Conservation (phyloP, 2,797 vertebrate species). For the Capromys pilorides region DNA sequence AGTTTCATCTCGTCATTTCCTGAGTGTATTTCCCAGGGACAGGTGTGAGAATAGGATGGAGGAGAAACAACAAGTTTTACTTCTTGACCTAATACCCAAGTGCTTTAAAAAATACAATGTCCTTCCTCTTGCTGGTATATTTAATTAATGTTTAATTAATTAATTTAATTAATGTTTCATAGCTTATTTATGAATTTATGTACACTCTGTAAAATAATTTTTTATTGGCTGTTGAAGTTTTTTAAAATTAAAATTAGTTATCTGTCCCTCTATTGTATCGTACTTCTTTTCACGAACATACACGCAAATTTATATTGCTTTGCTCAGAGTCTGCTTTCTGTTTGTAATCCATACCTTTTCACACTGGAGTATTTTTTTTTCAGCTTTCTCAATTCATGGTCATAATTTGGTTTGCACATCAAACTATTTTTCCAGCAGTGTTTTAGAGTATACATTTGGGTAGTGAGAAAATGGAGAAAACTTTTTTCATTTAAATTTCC, state of each 20-base stretch:
- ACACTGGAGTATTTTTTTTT: conserved; percentile 37
- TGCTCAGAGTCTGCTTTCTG: conserved; percentile 6
- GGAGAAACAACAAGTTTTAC: conserved; percentile 19
- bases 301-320: background rate
- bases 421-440: conserved; percentile 20
- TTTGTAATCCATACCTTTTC: conserved; percentile 59
- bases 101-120: conserved; percentile 36
- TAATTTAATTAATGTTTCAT: too few species aligned
- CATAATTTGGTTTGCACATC: conserved; percentile 38
- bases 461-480: background rate
- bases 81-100: background rate
- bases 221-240: background rate
- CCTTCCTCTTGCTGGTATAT: background rate
- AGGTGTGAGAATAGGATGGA: background rate
- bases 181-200: conserved; percentile 40
- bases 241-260: conserved; percentile 34
- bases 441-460: background rate
- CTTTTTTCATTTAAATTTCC: conserved; percentile 33
- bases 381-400: conserved; percentile 48
- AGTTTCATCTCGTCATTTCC: conserved; percentile 18
- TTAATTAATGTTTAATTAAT: too few species aligned
- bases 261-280: background rate
- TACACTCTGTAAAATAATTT: conserved; percentile 15
- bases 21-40: background rate
- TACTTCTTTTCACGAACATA: background rate